phyloP scores from a whole-genome alignment of 2,113 vertebrate species.

The Choloepus hoffmanni region DNA sequence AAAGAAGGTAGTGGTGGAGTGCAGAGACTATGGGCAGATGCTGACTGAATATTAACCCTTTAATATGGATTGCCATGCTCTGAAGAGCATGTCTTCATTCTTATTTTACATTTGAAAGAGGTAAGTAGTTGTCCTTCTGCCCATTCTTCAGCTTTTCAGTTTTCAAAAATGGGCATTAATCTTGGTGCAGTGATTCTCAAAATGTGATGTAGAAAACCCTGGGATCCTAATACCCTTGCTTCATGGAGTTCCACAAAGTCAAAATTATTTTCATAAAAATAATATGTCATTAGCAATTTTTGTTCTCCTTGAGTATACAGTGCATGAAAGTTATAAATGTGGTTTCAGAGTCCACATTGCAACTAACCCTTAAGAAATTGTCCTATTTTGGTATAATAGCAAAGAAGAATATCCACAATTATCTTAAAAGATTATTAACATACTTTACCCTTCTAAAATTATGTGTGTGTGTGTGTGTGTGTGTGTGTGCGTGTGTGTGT shows the following conservation, averaged over 20 bases:
- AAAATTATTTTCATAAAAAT: background rate
- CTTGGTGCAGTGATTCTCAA: background rate
- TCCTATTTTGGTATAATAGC: background rate
- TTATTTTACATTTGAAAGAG: background rate
- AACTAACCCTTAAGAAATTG: background rate
- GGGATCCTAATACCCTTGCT: background rate
- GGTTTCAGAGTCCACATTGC: background rate
- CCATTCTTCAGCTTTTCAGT: too few relatives aligned
- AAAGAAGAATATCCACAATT: background rate
- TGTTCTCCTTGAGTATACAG: background rate
- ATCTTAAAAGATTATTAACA: background rate
- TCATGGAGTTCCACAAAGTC: background rate
- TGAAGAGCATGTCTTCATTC: background rate
- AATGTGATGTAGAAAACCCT: background rate
- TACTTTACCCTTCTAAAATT: background rate
- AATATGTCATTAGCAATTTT: background rate
- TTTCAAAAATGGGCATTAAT: background rate
- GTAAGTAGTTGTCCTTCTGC: background rate
- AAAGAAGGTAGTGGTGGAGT: background rate
- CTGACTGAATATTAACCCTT: fast-evolving
- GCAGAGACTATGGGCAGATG: fast-evolving
- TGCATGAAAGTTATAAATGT: background rate
- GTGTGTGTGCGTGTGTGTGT: too few relatives aligned
- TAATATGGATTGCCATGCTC: background rate
- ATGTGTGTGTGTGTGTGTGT: background rate